A percentile compares a stretch with the other conserved stretches of the same genome.
These are phyloP conservation scores for Erpornis zantholeuca DNA, from an alignment of 2,113 vertebrate species.

Conservation along the genomic window DNA sequence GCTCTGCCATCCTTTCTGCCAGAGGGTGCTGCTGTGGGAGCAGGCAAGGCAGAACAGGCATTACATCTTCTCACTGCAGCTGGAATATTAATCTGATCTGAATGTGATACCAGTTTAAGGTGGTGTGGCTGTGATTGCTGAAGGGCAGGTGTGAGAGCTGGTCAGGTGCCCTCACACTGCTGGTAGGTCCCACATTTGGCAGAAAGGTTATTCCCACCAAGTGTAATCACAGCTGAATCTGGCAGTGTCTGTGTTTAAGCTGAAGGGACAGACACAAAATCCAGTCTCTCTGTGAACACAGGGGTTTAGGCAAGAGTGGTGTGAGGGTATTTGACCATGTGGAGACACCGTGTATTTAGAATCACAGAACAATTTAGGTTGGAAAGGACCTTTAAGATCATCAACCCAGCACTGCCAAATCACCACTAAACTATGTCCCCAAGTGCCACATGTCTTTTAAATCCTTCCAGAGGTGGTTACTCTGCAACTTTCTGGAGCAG, in stretches of 20 bases:
- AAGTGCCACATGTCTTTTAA: neutral
- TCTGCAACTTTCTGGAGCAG: neutral
- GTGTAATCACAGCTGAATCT: neutral
- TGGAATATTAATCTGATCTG: neutral
- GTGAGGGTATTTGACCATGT: neutral
- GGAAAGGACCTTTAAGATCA: neutral
- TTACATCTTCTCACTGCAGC: neutral
- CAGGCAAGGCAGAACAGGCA: neutral
- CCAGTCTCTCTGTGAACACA: neutral
- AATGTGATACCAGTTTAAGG: neutral
- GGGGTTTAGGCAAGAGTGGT: neutral
- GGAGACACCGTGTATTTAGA: neutral
- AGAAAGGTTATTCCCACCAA: neutral
- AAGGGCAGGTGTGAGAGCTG: neutral
- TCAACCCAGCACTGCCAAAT: neutral
- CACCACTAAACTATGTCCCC: neutral
- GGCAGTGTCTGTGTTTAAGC: neutral
- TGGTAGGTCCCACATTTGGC: neutral
- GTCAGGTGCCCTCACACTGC: neutral
- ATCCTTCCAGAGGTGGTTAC: neutral
- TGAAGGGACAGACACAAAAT: neutral
- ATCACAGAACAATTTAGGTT: neutral
- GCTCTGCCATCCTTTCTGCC: neutral
- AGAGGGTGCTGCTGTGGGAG: neutral
- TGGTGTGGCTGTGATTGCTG: neutral